Conservation (phyloP, 2,113 vertebrate species). For the Empidonax traillii region DNA sequence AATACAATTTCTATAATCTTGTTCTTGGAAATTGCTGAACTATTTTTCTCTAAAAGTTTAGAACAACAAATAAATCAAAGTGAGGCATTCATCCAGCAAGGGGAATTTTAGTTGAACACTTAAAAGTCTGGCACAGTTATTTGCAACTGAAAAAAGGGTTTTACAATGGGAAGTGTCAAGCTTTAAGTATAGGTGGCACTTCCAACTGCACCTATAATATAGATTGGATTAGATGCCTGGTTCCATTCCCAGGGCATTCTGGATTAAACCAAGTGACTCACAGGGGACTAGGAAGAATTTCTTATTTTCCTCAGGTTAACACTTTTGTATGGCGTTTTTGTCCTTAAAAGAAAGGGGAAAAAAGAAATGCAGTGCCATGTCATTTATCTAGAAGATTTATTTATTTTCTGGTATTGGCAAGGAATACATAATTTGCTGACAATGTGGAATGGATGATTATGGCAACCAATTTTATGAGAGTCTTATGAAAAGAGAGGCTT, state of each 20-base stretch:
- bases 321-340: background rate
- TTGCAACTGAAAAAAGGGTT: constrained; percentile 16
- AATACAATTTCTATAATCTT: background rate
- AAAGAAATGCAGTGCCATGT: background rate
- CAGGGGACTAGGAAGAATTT: background rate
- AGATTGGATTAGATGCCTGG: constrained; percentile 20
- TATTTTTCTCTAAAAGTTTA: constrained; percentile 49
- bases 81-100: constrained; percentile 18
- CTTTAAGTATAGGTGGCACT: constrained; percentile 53
- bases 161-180: constrained; percentile 55
- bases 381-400: constrained; percentile 33
- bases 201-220: constrained; percentile 28
- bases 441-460: constrained; percentile 31
- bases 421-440: constrained; percentile 19
- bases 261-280: background rate
- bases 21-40: constrained; percentile 35
- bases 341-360: background rate
- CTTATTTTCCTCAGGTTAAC: constrained; percentile 1
- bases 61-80: constrained; percentile 55
- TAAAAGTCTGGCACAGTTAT: constrained; percentile 33
- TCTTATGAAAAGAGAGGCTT: constrained; percentile 31
- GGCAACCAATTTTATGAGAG: constrained; percentile 34
- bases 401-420: constrained; percentile 30
- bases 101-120: constrained; percentile 14
- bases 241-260: constrained; percentile 3